A percentile compares a stretch with the other conserved stretches of the same genome.
Conservation (phyloP, 1,140 invertebrate species). For the Akabosia matsudoensis region DNA sequence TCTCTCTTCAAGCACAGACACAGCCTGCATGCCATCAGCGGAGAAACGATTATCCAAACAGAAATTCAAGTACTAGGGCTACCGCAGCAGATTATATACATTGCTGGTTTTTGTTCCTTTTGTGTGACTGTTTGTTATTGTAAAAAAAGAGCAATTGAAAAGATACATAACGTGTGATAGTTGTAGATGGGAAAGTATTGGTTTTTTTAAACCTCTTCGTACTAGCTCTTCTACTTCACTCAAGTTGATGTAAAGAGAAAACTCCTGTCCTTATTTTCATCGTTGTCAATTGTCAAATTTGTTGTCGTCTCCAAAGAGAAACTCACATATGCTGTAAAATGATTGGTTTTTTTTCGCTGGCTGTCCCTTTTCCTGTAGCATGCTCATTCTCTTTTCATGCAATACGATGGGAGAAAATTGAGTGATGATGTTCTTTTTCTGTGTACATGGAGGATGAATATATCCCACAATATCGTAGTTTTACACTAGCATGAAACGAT, state of each 20-base stretch:
- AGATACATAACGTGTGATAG: neutral
- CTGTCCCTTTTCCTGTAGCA: neutral
- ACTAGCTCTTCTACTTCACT: neutral
- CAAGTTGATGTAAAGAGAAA: neutral
- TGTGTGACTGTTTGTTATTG: neutral
- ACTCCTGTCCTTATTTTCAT: neutral
- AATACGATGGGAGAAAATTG: no score
- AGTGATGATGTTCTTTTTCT: neutral
- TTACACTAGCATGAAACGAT: no score
- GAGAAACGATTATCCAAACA: neutral
- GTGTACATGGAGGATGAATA: neutral
- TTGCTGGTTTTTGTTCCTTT: neutral
- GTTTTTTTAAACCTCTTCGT: neutral
- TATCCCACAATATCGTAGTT: no score
- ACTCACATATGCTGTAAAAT: neutral
- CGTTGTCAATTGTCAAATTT: neutral
- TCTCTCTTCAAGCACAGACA: neutral
- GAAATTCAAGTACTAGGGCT: neutral
- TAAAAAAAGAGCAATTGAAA: constrained; percentile 8
- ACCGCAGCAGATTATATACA: neutral
- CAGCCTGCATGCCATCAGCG: neutral
- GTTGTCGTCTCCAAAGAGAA: neutral
- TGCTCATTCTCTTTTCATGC: neutral
- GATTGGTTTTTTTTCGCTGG: neutral
- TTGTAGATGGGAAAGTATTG: neutral